Evolutionary conservation across 2,888 invertebrate genomes (phyloP).

Genomic region (Drosophila testacea): DNA sequence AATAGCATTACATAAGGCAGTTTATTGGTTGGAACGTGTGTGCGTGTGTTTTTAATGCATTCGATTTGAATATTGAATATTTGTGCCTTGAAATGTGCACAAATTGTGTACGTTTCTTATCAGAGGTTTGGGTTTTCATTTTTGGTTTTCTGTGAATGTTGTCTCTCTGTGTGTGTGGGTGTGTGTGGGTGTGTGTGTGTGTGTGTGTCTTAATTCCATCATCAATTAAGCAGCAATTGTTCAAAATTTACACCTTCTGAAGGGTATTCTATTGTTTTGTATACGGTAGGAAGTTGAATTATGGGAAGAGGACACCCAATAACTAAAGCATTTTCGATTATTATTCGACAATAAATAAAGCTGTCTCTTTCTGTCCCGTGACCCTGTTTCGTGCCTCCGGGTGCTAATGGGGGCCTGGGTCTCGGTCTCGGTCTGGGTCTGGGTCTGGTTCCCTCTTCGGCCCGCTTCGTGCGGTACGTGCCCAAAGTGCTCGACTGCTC

Average conservation of each 20-base stretch:
- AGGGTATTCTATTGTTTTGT: background rate
- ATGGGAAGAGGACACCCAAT: background rate
- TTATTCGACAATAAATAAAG: slow-evolving; percentile 18
- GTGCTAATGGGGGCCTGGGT: slow-evolving; percentile 11
- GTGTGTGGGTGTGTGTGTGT: background rate
- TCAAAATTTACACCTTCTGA: slow-evolving; percentile 21
- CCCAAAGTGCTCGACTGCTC: slow-evolving; percentile 19
- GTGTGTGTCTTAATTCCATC: slow-evolving; percentile 12
- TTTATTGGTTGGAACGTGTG: slow-evolving; percentile 37
- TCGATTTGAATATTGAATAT: slow-evolving; percentile 48
- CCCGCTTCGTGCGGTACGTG: slow-evolving; percentile 41
- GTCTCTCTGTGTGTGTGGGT: too few species aligned
- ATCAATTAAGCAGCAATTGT: slow-evolving; percentile 15
- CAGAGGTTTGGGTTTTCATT: slow-evolving; percentile 5
- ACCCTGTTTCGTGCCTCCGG: background rate
- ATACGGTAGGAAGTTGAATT: background rate
- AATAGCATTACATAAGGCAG: slow-evolving; percentile 29
- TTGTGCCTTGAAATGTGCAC: slow-evolving; percentile 37
- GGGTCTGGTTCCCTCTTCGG: slow-evolving; percentile 19
- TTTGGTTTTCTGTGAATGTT: background rate
- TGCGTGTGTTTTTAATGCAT: slow-evolving; percentile 58
- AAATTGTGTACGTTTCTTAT: slow-evolving; percentile 45
- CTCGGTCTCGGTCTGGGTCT: slow-evolving; percentile 14
- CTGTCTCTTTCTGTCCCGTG: slow-evolving; percentile 9
- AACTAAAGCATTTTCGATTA: slow-evolving; percentile 4